These are phyloP conservation scores for Tetraneura akinire DNA, from an alignment of 1,140 invertebrate genomes.

Conservation along the genomic window DNA sequence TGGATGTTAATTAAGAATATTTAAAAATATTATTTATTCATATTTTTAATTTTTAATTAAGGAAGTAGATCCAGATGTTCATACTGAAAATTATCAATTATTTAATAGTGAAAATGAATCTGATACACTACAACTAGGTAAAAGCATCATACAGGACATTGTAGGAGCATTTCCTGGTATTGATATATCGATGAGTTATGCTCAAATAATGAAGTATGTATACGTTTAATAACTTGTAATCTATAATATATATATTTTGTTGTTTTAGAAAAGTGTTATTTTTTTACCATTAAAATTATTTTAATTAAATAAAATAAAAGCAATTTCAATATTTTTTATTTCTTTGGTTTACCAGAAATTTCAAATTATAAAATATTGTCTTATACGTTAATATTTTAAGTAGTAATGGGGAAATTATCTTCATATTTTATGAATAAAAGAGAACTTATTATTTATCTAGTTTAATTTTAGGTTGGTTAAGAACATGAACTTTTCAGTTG, in stretches of 20 bases:
- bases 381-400: too few species aligned
- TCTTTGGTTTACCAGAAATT: too few species aligned
- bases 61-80: slow-evolving; percentile 95
- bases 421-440: background rate
- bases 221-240: background rate
- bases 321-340: too few species aligned
- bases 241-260: too few species aligned
- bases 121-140: slow-evolving; percentile 78
- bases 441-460: background rate
- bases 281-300: too few species aligned
- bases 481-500: slow-evolving; percentile 97
- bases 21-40: background rate
- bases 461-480: slow-evolving; percentile 78
- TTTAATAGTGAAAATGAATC: slow-evolving; percentile 75
- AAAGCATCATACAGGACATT: slow-evolving; percentile 90
- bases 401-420: too few species aligned
- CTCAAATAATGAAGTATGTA: slow-evolving; percentile 94
- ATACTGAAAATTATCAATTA: slow-evolving; percentile 94
- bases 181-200: slow-evolving; percentile 99
- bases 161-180: slow-evolving; percentile 96
- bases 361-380: too few species aligned
- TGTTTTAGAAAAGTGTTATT: too few species aligned
- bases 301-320: too few species aligned
- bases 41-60: slow-evolving; percentile 55
- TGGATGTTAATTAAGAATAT: background rate